These are phyloP conservation scores for Aphodius granarius DNA, from an alignment of 2,888 invertebrate species.

Conservation along the genomic window DNA sequence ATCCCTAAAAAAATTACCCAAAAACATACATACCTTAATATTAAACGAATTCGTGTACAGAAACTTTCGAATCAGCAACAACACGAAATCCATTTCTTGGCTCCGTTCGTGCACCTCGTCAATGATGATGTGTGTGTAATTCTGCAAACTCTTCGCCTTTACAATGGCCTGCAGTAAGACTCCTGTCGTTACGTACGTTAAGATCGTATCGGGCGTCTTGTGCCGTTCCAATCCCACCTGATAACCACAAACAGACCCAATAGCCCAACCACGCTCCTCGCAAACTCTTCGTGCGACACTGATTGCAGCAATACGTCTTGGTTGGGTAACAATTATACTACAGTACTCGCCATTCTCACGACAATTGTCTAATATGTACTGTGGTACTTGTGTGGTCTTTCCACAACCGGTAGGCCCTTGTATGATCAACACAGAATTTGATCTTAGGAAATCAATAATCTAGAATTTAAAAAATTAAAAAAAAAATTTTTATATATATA, in stretches of 20 bases:
- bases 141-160: conserved; percentile 66
- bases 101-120: conserved; percentile 95
- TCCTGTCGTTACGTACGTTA: conserved; percentile 88
- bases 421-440: conserved; percentile 69
- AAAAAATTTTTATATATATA: not conserved
- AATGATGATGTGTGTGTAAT: conserved; percentile 86
- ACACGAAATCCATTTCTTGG: conserved; percentile 87
- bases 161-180: conserved; percentile 81
- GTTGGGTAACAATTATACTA: conserved; percentile 92
- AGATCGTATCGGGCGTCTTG: conserved; percentile 67
- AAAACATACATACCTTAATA: conserved; percentile 58
- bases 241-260: conserved; percentile 85
- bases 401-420: conserved; percentile 96
- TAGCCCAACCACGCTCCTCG: conserved; percentile 78
- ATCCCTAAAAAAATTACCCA: not conserved
- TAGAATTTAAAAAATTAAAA: too few species aligned
- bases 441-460: conserved; percentile 19
- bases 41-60: conserved; percentile 66
- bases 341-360: conserved; percentile 66
- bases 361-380: conserved; percentile 85
- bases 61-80: conserved; percentile 80
- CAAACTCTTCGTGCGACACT: conserved; percentile 86
- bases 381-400: conserved; percentile 90
- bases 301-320: conserved; percentile 89
- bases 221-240: conserved; percentile 76